Evolutionary conservation across 2,113 vertebrate species (phyloP).

Genomic region (Pollachius pollachius): DNA sequence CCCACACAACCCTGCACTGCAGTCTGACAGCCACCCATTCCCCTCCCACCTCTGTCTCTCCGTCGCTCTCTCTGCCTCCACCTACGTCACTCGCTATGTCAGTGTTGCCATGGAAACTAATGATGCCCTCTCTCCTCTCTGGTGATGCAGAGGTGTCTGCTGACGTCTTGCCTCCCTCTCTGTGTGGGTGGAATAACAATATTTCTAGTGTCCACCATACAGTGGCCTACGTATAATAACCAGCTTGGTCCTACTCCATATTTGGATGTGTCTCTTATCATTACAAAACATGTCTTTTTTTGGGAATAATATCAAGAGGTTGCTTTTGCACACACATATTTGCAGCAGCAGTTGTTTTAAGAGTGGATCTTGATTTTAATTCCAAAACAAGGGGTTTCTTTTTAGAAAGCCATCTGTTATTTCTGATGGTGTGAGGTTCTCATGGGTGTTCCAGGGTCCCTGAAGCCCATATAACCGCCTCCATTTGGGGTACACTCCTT

Average conservation of each 20-base stretch:
- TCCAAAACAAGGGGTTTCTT: too few species aligned
- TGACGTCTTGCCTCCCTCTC: slow-evolving; percentile 58
- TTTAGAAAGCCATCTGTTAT: too few species aligned
- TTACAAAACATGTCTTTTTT: background rate
- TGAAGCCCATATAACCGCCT: too few species aligned
- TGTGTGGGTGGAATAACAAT: slow-evolving; percentile 48
- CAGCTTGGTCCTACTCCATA: slow-evolving; percentile 6
- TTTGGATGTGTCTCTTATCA: slow-evolving; percentile 6
- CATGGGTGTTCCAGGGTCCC: too few species aligned
- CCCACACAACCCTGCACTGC: slow-evolving; percentile 39
- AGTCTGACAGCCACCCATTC: slow-evolving; percentile 9
- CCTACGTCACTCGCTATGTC: slow-evolving; percentile 70
- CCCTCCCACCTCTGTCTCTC: slow-evolving; percentile 15
- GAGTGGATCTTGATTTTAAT: too few species aligned
- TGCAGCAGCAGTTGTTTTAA: too few species aligned
- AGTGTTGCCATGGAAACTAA: slow-evolving; percentile 74
- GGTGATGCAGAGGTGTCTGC: slow-evolving; percentile 67
- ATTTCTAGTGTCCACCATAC: slow-evolving; percentile 22
- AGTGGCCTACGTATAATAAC: too few species aligned
- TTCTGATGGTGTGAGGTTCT: too few species aligned
- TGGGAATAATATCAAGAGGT: too few species aligned
- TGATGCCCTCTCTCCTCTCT: slow-evolving; percentile 63
- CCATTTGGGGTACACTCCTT: too few species aligned
- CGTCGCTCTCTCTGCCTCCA: slow-evolving; percentile 33
- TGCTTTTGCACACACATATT: too few species aligned